phyloP scores from a whole-genome alignment of 2,113 vertebrate genomes.

The Rhabdomys dilectus region DNA sequence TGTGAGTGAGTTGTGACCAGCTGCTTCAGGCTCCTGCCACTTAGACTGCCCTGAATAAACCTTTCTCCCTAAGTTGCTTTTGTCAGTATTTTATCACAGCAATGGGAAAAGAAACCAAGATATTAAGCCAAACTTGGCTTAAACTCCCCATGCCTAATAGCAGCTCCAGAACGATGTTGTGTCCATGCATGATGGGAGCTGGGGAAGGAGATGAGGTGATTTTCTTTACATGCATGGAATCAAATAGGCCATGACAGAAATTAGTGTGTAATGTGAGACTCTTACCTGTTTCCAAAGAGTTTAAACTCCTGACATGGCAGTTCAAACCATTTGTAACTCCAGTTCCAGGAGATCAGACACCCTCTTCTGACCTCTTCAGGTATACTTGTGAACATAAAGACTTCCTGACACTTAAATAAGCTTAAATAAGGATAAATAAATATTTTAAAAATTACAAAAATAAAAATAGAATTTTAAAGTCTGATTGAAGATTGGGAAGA shows the following conservation, averaged over 20 bases:
- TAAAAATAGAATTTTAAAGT: neutral
- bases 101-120: neutral
- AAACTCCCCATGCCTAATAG: neutral
- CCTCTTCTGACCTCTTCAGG: neutral
- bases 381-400: neutral
- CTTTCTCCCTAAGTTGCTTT: neutral
- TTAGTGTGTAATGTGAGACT: neutral
- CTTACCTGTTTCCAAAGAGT: constrained; percentile 7
- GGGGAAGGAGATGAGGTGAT: neutral
- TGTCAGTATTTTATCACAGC: neutral
- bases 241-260: neutral
- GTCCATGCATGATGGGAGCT: neutral
- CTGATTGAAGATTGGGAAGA: neutral
- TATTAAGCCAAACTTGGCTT: neutral
- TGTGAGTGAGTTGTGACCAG: neutral
- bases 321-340: neutral
- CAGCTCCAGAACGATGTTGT: neutral
- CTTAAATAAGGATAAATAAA: neutral
- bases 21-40: neutral
- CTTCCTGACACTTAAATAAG: neutral
- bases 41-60: neutral
- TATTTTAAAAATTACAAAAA: neutral
- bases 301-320: neutral
- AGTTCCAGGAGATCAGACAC: neutral
- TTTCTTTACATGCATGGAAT: neutral